Evolutionary conservation across 1,140 invertebrate genomes (phyloP), one percentile per base, ranked within the genome.

Genomic region (Prorops nasuta): DNA sequence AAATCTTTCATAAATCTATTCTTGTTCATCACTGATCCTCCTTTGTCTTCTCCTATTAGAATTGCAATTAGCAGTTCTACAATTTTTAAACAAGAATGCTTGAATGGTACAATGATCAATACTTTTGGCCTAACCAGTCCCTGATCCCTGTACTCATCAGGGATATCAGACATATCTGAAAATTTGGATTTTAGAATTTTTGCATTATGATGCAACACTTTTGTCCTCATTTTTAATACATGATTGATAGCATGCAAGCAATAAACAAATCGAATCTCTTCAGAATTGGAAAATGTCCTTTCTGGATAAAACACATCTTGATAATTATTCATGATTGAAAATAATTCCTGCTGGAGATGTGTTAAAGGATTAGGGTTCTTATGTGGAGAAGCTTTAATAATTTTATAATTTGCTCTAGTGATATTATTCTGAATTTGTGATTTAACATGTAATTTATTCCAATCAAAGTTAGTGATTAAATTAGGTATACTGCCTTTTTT

Each of bases 61-160:
- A 96, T 82, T 21, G 84, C 80, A 22, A 89, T 89, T 7, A 98
- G 71, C n/a, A 81, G 79, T 47, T 92, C 84, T 0, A 94, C 84
- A 41, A 92, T 82, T 69, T 84, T 86, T 50, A 84, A 83, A 14
- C 92, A 96, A 4, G 89, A 85, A 71, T 95, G 84, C 67, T 88
- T 85, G 68, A 98, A 98, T 8, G 97, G 97, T 0, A 93, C 84
- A 31, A 99, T 64, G 60, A 99, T 93, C 6, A 99, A 77, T 12
- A 97, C 87, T 81, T 96, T 98, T 3, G 96, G 93, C 51, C 96
- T 79, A 1, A 94, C 89, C 37, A 98, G 79, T 9, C 96, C 95
- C 76, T 99, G 97, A 81, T 99, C 97, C 58, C 92, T 78, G 75
- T 86, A 96, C 40, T 90, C 89, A 51, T 93, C 89, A 24, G 88